These are phyloP conservation scores for Campoplex capitator DNA, from an alignment of 2,888 invertebrate genomes.

Conservation along the genomic window DNA sequence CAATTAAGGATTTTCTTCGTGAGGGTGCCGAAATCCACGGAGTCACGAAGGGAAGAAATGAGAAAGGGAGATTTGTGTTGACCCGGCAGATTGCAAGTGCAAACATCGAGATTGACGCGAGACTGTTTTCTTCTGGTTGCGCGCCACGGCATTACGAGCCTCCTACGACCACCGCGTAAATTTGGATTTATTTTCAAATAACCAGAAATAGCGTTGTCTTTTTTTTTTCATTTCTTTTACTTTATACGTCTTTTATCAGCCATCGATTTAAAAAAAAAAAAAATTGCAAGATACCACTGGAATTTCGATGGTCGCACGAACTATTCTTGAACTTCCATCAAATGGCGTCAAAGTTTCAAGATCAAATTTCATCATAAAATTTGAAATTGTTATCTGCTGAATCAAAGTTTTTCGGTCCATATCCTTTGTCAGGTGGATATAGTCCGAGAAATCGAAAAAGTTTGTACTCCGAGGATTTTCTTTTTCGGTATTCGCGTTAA, in stretches of 20 bases:
- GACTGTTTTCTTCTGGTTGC: slow-evolving; percentile 27
- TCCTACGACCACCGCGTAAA: neutral
- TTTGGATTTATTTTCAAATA: neutral
- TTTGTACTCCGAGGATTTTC: slow-evolving; percentile 43
- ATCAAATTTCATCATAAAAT: neutral
- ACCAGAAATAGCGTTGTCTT: neutral
- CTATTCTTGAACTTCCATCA: neutral
- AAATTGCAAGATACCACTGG: too few relatives aligned
- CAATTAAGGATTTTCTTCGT: slow-evolving; percentile 67
- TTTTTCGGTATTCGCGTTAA: slow-evolving; percentile 61
- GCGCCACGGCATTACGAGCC: slow-evolving; percentile 13
- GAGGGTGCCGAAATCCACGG: slow-evolving; percentile 36
- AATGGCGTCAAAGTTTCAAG: neutral
- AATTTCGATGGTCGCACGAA: too few relatives aligned
- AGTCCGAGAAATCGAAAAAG: slow-evolving; percentile 25
- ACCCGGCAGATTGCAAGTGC: slow-evolving; percentile 47
- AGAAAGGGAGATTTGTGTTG: slow-evolving; percentile 50
- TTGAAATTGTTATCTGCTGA: neutral
- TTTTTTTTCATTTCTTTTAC: neutral
- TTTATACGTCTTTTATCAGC: neutral
- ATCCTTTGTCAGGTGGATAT: neutral
- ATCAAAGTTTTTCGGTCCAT: neutral
- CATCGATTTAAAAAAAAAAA: too few relatives aligned
- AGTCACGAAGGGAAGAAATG: slow-evolving; percentile 38
- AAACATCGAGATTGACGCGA: slow-evolving; percentile 50